Conservation (phyloP, 2,797 vertebrate genomes). For the Menidia menidia region DNA sequence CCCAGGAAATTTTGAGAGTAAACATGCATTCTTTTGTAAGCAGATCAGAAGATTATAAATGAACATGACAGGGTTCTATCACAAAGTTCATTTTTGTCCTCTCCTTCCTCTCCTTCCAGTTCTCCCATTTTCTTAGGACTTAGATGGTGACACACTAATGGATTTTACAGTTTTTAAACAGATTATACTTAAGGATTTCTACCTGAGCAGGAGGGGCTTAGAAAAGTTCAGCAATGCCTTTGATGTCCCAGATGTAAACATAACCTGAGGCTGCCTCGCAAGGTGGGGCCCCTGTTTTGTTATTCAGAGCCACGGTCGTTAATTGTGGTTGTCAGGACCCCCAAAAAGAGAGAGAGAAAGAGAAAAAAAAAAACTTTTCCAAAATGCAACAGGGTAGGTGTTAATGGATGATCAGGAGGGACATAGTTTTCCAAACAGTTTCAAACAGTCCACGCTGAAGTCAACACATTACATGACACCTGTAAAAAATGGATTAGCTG, state of each 20-base stretch:
- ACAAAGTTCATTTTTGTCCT: conserved; percentile 43
- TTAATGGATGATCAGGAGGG: conserved; percentile 44
- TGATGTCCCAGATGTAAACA: conserved; percentile 83
- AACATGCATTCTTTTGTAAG: conserved; percentile 55
- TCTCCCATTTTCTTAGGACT: conserved; percentile 68
- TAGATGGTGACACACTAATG: conserved; percentile 84
- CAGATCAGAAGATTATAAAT: conserved; percentile 45
- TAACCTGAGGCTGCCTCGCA: conserved; percentile 83
- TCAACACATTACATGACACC: conserved; percentile 38
- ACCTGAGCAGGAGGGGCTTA: conserved; percentile 82
- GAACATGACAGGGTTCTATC: conserved; percentile 52
- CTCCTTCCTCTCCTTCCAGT: conserved; percentile 7
- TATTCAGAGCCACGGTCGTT: conserved; percentile 82
- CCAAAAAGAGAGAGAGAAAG: conserved; percentile 67
- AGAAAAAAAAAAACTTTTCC: conserved; percentile 76
- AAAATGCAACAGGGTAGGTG: conserved; percentile 67
- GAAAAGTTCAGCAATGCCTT: conserved; percentile 85
- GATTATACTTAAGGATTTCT: conserved; percentile 85
- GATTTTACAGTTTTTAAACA: conserved; percentile 85
- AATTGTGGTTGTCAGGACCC: conserved; percentile 77
- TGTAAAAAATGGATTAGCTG: conserved; percentile 9
- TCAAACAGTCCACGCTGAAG: conserved; percentile 35
- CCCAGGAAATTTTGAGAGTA: conserved; percentile 70
- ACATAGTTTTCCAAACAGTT: conserved; percentile 51
- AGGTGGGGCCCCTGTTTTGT: conserved; percentile 82